Conservation (phyloP, 1,140 invertebrate genomes). For the Conus ventricosus region DNA sequence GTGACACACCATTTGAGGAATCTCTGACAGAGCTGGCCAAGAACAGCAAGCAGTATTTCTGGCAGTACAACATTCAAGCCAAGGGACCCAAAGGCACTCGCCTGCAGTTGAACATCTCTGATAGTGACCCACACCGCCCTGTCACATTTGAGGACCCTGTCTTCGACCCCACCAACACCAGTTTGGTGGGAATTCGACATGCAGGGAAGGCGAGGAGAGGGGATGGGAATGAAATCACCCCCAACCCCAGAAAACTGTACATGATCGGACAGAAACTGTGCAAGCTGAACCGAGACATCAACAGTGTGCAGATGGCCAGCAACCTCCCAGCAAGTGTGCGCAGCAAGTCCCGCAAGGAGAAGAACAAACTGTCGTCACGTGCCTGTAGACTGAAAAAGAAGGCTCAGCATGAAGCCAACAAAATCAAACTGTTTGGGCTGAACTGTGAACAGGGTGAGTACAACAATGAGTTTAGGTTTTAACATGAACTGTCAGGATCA, state of each 20-base stretch:
- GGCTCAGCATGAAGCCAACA: constrained; percentile 76
- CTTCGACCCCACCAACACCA: constrained; percentile 63
- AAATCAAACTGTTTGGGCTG: constrained; percentile 91
- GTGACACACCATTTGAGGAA: constrained; percentile 38
- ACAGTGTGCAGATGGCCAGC: constrained; percentile 95
- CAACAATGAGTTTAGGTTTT: not conserved
- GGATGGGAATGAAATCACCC: constrained; percentile 97
- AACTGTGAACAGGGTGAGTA: constrained; percentile 93
- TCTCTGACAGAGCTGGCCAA: constrained; percentile 81
- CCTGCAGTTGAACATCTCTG: constrained; percentile 67
- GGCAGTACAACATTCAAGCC: constrained; percentile 99
- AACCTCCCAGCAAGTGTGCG: constrained; percentile 85
- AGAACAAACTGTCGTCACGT: constrained; percentile 97
- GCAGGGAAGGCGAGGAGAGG: constrained; percentile 96
- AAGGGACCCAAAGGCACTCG: constrained; percentile 92
- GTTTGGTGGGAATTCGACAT: constrained; percentile 64
- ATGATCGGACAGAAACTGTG: constrained; percentile 94
- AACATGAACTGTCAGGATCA: no score
- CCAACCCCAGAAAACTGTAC: constrained; percentile 93
- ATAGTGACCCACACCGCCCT: constrained; percentile 94
- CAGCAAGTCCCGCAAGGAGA: constrained; percentile 95
- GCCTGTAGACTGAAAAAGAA: constrained; percentile 85
- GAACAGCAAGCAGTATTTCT: constrained; percentile 84
- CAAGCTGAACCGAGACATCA: constrained; percentile 93
- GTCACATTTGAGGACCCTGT: constrained; percentile 78